Evolutionary conservation across 2,797 vertebrate genomes (phyloP), one percentile per base, ranked within the genome.

Genomic region (Labeo calbasu): DNA sequence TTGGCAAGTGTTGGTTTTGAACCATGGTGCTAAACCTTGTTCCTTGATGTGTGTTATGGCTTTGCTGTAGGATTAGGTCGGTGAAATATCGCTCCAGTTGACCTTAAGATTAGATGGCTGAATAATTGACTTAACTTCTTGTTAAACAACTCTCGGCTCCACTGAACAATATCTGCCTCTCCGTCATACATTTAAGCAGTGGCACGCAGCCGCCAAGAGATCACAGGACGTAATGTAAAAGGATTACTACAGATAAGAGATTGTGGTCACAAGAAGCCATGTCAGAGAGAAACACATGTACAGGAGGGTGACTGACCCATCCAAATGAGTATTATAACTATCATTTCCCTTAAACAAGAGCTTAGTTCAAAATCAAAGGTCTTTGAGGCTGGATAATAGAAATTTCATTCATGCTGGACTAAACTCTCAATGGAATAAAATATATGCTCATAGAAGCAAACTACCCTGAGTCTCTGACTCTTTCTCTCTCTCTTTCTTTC

Each of bases 191-290:
- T 77, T 70, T 70, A 78, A 28, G 76, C 43, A 51, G 61, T 43
- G 61, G 4, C 53, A 79, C 66, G 7, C 19, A 25, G 65, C 32
- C 1, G 15, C 48, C 36, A 36, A 57, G 46, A 79, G 68, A 84
- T 84, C 75, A 78, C 76, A 63, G 83, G 28, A 63, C 5, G 68
- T 71, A 61, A 72, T 84, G 83, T 70, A 51, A 84, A 84, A 79
- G 76, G 28, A 79, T 84, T 84, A 63, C 53, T 43, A 50, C 66
- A 72, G 66, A 84, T 84, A 79, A 84, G 68, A 84, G 23, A 61
- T 65, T 61, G 68, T 59, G 53, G 23, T 81, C 32, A 48, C 66
- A 21, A 70, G 70, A 65, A 75, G 43, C 10, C 46, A 50, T 61
- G 75, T 70, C 53, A 70, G 9, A 51, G 61, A 15, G 48, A 83